Evolutionary conservation across 2,113 vertebrate genomes (phyloP), one percentile per base, ranked within the genome.

Genomic region (Oplegnathus fasciatus): DNA sequence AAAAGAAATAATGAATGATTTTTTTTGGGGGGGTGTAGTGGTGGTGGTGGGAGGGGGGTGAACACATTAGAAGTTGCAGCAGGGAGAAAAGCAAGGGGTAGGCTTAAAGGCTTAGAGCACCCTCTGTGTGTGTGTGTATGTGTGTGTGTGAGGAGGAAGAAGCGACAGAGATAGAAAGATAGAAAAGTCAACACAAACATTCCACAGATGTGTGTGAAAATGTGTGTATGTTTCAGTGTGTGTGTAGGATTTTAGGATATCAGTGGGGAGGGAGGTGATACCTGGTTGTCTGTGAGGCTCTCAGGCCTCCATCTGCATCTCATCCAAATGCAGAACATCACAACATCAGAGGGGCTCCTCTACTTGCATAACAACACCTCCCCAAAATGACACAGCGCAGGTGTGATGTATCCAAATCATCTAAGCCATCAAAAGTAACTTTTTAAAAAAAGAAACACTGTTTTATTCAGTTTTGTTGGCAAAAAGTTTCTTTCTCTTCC

Each of bases 1-100:
- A 90, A 92, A 92, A 89, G 86, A 94, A 93, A 94, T 92, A 93
- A 94, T 93, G 84, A 92, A 91, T 93, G 77, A 85, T 90, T 90
- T 89, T 82, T 67, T 65, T 73, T 62, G 1, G 54, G 62, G 75
- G 72, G 77, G 37, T 55, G 26, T 14, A 26, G 72, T 11, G 24
- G 26, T 65, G 48, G 34, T 40, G 60, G 55, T 60, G 77, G 85
- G 76, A 68, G 60, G 71, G 85, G 84, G 86, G 88, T 48, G 92
- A 92, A 91, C 72, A 90, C 91, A 95, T 93, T 94, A 94, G 89
- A 90, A 91, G 84, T 89, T 89, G 82, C 88, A 91, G 90, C 88
- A 78, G 90, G 89, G 74, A 87, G 81, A 93, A 79, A 91, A 83
- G 82, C 58, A 65, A 77, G 84, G 82, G 85, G 67, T 88, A 81